Conservation (phyloP, 2,888 invertebrate species). For the Folsomia candida region DNA sequence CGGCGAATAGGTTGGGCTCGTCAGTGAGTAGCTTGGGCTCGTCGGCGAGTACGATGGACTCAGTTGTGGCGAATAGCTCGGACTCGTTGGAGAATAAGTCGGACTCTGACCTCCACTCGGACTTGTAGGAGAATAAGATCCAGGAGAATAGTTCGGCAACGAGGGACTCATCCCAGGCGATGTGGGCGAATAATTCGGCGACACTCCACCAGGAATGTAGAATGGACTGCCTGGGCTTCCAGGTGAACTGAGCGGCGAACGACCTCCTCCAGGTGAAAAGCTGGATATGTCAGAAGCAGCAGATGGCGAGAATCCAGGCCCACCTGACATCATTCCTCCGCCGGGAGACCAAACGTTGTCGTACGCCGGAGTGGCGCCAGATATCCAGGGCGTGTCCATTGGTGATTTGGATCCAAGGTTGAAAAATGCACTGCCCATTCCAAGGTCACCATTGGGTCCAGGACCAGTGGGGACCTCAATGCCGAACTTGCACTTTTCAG, state of each 20-base stretch:
- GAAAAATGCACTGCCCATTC: constrained; percentile 76
- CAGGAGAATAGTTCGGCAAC: constrained; percentile 55
- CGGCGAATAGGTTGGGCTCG: too few species aligned
- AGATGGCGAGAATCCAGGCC: constrained; percentile 93
- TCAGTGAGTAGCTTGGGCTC: too few species aligned
- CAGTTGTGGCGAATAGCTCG: constrained; percentile 69
- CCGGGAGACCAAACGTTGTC: constrained; percentile 78
- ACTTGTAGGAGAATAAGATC: constrained; percentile 69
- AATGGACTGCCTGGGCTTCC: constrained; percentile 80
- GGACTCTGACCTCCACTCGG: too few species aligned
- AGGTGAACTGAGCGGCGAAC: constrained; percentile 66
- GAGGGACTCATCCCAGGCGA: constrained; percentile 52
- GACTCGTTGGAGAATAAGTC: constrained; percentile 62
- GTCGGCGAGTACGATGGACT: too few species aligned
- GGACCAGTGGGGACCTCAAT: constrained; percentile 84
- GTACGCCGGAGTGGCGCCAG: constrained; percentile 72
- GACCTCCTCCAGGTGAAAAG: constrained; percentile 70
- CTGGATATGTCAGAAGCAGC: constrained; percentile 90
- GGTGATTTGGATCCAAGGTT: constrained; percentile 75
- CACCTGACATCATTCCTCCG: constrained; percentile 94
- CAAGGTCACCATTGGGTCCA: constrained; percentile 58
- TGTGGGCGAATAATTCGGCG: constrained; percentile 56
- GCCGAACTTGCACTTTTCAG: constrained; percentile 96
- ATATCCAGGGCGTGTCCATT: constrained; percentile 87
- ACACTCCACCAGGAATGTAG: constrained; percentile 66